phyloP scores from a whole-genome alignment of 2,113 vertebrate species.

The Plecotus auritus region DNA sequence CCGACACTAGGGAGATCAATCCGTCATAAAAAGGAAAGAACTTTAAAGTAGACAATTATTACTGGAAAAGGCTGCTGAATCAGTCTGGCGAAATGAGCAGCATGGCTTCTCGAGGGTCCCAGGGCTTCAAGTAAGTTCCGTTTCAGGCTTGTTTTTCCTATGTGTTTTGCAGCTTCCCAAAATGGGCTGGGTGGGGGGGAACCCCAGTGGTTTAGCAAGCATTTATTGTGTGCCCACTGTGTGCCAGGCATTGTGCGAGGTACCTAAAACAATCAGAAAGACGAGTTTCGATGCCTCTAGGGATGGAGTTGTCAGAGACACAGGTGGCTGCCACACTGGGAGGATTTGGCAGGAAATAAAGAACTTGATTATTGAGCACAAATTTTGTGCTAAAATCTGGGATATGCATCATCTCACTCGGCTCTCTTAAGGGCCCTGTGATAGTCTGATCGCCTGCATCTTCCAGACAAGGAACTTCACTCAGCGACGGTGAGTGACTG shows the following conservation, averaged over 20 bases:
- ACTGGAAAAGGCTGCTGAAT: conserved; percentile 33
- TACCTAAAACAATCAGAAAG: neutral
- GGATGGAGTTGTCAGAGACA: neutral
- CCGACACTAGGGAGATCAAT: conserved; percentile 43
- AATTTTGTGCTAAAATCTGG: neutral
- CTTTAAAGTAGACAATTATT: conserved; percentile 35
- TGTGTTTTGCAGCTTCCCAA: neutral
- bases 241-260: neutral
- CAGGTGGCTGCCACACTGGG: neutral
- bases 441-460: neutral
- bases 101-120: neutral
- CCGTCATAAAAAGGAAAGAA: conserved; percentile 27
- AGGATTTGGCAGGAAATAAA: neutral
- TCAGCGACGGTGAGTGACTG: neutral
- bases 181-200: neutral
- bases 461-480: neutral
- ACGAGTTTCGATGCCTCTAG: neutral
- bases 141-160: neutral
- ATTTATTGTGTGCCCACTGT: neutral
- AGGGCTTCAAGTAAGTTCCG: neutral
- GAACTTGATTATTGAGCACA: neutral
- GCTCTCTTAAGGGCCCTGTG: neutral
- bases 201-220: neutral
- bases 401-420: neutral
- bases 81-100: neutral